Percentiles rank a stretch among this genome's conserved stretches.
These are phyloP conservation scores for Drosophila tani DNA, from an alignment of 1,140 invertebrate species.

Conservation along the genomic window DNA sequence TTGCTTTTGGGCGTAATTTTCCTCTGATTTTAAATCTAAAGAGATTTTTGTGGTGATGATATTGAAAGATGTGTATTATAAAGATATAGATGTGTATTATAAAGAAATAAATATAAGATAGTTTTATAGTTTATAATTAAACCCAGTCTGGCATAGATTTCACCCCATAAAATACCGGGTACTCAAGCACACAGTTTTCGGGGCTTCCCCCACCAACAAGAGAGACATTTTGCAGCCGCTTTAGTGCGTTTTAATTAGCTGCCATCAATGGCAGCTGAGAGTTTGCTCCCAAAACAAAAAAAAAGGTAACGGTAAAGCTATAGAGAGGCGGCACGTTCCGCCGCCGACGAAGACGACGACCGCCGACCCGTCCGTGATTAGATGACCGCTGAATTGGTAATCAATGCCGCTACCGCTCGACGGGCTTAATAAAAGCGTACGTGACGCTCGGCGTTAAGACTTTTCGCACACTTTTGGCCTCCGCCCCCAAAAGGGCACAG, in stretches of 20 bases:
- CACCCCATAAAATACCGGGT: not conserved
- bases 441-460: conserved; percentile 65
- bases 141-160: not conserved
- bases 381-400: conserved; percentile 83
- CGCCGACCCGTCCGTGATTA: conserved; percentile 62
- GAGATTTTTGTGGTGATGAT: not conserved
- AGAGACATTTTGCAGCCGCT: conserved; percentile 42
- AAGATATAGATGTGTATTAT: no score
- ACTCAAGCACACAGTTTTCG: not conserved
- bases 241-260: conserved; percentile 82
- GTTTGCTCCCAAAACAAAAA: conserved; percentile 6
- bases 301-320: conserved; percentile 12
- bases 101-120: no score
- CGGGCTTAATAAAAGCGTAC: conserved; percentile 79
- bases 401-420: conserved; percentile 65
- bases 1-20: not conserved
- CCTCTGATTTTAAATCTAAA: not conserved
- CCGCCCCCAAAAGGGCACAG: conserved; percentile 1
- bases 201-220: not conserved
- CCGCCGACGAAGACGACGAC: not conserved
- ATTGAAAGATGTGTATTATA: no score
- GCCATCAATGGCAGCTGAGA: conserved; percentile 37
- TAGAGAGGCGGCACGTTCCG: conserved; percentile 52
- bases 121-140: not conserved
- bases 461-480: conserved; percentile 73